Percentiles rank a stretch among this genome's conserved stretches.
Evolutionary conservation across 2,113 vertebrate species (phyloP).

Genomic region (Apteryx owenii): DNA sequence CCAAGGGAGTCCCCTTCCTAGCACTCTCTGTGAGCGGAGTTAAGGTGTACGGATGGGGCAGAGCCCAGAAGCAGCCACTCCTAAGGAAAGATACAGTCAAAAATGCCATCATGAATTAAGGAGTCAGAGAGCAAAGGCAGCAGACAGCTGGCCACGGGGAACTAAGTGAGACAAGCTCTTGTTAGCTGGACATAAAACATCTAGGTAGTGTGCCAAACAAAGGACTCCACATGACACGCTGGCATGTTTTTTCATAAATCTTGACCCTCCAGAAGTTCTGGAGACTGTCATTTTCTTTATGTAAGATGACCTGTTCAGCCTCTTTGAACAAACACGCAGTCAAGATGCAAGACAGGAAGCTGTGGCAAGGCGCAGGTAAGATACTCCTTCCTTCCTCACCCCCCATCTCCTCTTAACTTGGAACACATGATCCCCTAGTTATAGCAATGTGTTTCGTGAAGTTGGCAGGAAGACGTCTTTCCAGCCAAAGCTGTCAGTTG

Average conservation of each 20-base stretch:
- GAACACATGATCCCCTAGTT: background rate
- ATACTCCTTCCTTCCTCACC: background rate
- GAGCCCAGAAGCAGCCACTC: background rate
- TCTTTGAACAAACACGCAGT: background rate
- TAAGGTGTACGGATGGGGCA: accelerated
- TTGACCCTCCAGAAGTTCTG: background rate
- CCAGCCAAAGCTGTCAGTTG: background rate
- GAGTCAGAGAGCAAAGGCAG: background rate
- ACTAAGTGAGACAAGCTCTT: background rate
- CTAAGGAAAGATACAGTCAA: background rate
- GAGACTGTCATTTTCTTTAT: background rate
- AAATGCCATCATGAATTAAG: background rate
- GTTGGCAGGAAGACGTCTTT: background rate
- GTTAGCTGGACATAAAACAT: background rate
- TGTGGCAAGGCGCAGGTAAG: background rate
- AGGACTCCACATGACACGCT: background rate
- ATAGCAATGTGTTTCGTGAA: background rate
- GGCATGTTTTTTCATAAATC: background rate
- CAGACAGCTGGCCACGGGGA: background rate
- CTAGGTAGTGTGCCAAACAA: background rate
- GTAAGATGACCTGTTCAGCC: background rate
- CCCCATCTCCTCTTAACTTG: background rate
- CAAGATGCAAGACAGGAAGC: background rate
- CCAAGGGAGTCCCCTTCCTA: background rate
- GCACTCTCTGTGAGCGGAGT: background rate